Evolutionary conservation across 2,113 vertebrate species (phyloP), one percentile per base, ranked within the genome.

Genomic region (Tachysurus fulvidraco): DNA sequence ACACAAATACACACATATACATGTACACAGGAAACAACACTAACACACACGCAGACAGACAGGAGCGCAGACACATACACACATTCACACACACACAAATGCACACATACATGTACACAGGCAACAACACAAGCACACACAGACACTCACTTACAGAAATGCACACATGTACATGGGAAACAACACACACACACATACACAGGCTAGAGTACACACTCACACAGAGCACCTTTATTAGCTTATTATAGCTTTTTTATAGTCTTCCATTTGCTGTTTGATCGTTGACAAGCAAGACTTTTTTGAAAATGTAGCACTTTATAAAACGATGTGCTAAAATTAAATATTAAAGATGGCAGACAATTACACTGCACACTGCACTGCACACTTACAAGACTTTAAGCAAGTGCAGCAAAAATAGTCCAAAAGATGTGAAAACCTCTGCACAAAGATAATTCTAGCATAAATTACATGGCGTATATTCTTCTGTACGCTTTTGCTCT

Each of bases 391-490:
- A 89, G 91, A 91, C 91, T 91, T 92, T 92, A 91, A 91, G 90
- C 88, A 86, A 91, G 89, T 90, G 91, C 90, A 90, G 90, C 89
- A 91, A 91, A 91, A 91, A 94, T 92, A 87, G 91, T 92, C 89
- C 87, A 89, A 86, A 84, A 84, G 85, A 89, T 89, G 89, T 89
- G 90, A 88, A 82, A 86, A 80, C 41, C 83, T 81, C 30, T 82
- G 90, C 91, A 89, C 77, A 85, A 87, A 91, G 89, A 93, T 92
- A 90, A 93, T 92, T 92, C 86, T 88, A 59, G 52, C 64, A 36
- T 83, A 50, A 60, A 73, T 71, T 73, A 12, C 11, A 30, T 55
- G 23, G 28, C 50, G 91, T 90, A 89, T 13, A 54, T 83, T 36
- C 2, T 64, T 92, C 92, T 91, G 92, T 92, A 17, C 59, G 80